A percentile compares a stretch with the other conserved stretches of the same genome.
phyloP scores from a whole-genome alignment of 2,797 vertebrate genomes.

The Enteromius anoplus region DNA sequence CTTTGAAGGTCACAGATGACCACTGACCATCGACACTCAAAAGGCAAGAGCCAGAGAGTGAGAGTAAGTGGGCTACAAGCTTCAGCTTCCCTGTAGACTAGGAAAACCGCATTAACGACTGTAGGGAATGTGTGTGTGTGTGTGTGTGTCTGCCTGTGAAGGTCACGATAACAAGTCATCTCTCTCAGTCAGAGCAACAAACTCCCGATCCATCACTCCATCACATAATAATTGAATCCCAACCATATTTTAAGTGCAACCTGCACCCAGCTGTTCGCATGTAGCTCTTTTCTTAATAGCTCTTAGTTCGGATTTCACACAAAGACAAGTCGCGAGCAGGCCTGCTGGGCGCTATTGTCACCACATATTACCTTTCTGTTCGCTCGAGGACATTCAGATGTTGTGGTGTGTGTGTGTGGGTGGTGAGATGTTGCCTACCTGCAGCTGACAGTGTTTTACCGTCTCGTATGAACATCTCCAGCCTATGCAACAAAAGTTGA shows the following conservation, averaged over 20 bases:
- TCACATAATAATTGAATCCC: neutral
- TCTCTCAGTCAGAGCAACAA: constrained; percentile 33
- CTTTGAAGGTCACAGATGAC: constrained; percentile 66
- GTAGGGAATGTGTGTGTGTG: neutral
- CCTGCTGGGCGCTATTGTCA: constrained; percentile 49
- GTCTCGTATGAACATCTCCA: constrained; percentile 37
- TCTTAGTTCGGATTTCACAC: constrained; percentile 41
- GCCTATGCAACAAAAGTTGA: constrained; percentile 46
- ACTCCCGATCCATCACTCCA: constrained; percentile 38
- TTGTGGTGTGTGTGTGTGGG: constrained; percentile 28
- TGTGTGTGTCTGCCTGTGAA: constrained; percentile 44
- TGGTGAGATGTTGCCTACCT: constrained; percentile 47
- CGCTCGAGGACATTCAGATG: constrained; percentile 46
- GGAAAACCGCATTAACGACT: constrained; percentile 7
- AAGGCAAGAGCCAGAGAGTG: constrained; percentile 17
- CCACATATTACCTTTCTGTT: constrained; percentile 44
- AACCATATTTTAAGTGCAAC: constrained; percentile 24
- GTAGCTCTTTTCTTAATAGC: constrained; percentile 30
- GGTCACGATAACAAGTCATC: constrained; percentile 48
- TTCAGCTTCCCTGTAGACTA: constrained; percentile 39
- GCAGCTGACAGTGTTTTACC: constrained; percentile 47
- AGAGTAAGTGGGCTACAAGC: constrained; percentile 23
- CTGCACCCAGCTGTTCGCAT: constrained; percentile 13
- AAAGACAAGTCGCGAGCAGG: constrained; percentile 26
- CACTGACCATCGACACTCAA: constrained; percentile 36